Base-by-base conservation (phyloP, 1,140 invertebrate species). In the Plectrocnemia conspersa region DNA sequence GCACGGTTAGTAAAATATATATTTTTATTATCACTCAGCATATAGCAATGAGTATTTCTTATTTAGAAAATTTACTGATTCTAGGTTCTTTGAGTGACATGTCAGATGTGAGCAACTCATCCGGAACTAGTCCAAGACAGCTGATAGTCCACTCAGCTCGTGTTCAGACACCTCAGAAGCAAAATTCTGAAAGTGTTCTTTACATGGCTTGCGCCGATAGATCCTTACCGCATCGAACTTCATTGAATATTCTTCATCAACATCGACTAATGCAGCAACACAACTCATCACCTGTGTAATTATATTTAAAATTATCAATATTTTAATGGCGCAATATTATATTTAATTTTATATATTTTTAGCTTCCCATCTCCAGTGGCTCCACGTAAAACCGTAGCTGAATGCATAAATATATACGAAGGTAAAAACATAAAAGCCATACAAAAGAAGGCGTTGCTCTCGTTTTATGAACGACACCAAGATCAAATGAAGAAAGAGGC, bases 391-490 rank as follows among this genome's bases (percentile, higher is more conserved):
- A 85, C 85, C 1, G 86, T 91, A 4, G 85, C 86, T 7, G 86
- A 89, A 62, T 69, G 86, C 47, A 86, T 89, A 48, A 82, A 77
- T 61, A 85, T 88, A 65, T 69, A 89, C 10, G 88, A 90, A 68
- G 73, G 75, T 22, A 75, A 80, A 60, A 77, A 77, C 46, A 75
- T 93, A 1, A 93, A 92, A 68, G 88, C 86, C 0, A 86, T 91
- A 23, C 89, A 92, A 64, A 91, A 93, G 68, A 88, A 91, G 64
- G 90, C 90, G 0, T 70, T 93, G 1, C 71, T 91, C 19, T 89
- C 87, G 1, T 93, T 89, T 58, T 91, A 91, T 68, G 88, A 91
- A 63, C 76, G 87, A 25, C 87, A 91, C 62, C 80, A 83, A 42
- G 73, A 32, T 1, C 58, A 63, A 49, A 44, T 10, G 15, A 50